Conservation (phyloP, 2,888 invertebrate species). For the Cosmopolites sordidus region DNA sequence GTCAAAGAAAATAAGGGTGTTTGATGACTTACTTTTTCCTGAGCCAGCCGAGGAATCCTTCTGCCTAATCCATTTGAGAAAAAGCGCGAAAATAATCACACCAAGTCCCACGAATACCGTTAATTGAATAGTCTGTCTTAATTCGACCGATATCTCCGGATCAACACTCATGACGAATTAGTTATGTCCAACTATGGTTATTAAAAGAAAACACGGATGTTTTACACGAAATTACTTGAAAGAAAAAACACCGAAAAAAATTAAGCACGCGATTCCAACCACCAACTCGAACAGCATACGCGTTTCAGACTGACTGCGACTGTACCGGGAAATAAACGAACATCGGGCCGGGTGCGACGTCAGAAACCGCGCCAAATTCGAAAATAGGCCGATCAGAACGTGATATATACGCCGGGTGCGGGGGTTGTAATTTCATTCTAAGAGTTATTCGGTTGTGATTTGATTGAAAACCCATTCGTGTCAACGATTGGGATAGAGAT, state of each 20-base stretch:
- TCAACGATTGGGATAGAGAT: background rate
- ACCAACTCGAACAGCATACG: too few relatives aligned
- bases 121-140: constrained; percentile 36
- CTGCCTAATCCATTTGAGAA: constrained; percentile 37
- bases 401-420: constrained; percentile 3
- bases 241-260: constrained; percentile 4
- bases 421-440: constrained; percentile 16
- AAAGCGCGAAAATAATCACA: constrained; percentile 39
- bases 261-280: constrained; percentile 7
- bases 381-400: background rate
- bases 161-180: constrained; percentile 10
- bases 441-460: background rate
- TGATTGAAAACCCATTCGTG: constrained; percentile 19
- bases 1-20: too few relatives aligned
- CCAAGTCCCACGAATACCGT: constrained; percentile 39
- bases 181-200: constrained; percentile 2
- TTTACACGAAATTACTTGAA: constrained; percentile 6
- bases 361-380: constrained; percentile 16
- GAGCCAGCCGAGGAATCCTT: constrained; percentile 29
- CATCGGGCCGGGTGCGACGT: constrained; percentile 13
- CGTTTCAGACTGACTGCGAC: too few relatives aligned
- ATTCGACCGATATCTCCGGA: constrained; percentile 32
- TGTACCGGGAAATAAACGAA: constrained; percentile 7
- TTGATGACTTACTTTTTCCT: constrained; percentile 37
- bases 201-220: background rate